Base-by-base conservation (phyloP, 1,140 invertebrate genomes). In the Pseudomyrmex dendroicus region DNA sequence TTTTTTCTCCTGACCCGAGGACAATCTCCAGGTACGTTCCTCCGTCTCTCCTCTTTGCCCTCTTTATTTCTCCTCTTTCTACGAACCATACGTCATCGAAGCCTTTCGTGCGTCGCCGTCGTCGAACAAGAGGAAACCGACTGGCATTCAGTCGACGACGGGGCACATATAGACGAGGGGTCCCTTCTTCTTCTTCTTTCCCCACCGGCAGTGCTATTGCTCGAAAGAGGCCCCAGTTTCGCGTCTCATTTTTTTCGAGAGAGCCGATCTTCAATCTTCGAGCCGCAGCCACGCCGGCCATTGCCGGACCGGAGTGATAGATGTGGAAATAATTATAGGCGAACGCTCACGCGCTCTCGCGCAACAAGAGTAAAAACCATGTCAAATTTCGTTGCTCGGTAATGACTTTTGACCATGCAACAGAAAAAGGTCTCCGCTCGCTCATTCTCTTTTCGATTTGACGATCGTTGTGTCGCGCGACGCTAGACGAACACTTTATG, bases 251-350 rank as follows among this genome's bases (percentile, higher is more conserved):
- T 89, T 88, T 89, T 89, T 91, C 85, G 73, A 80, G 74, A 66
- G 86, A 86, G 83, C 85, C 91, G 88, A 93, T 93, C 91, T 91
- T 93, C 90, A 93, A 92, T 93, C 91, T 93, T 91, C 89, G 90
- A 78, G 86, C 56, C 88, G 78, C 84, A 73, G 82, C 85, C 87
- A 77, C 83, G 87, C 82, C 80, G 83, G 82, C 88, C 85, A 90
- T 89, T 89, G 89, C 88, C 88, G 78, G 82, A 72, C 84, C 78
- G 54, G 83, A 86, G 86, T 94, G 93, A 94, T 94, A 93, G 92
- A 94, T 94, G 93, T 94, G 92, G 89, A 94, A 94, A 94, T 94
- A 94, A 94, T 94, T 94, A 94, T 94, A 93, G 93, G 91, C 87
- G 92, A 93, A 93, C 89, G 89, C 86, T 89, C 84, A 83, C 83